These are phyloP conservation scores for Diorhabda sublineata DNA, from an alignment of 1,140 invertebrate species.

Conservation along the genomic window DNA sequence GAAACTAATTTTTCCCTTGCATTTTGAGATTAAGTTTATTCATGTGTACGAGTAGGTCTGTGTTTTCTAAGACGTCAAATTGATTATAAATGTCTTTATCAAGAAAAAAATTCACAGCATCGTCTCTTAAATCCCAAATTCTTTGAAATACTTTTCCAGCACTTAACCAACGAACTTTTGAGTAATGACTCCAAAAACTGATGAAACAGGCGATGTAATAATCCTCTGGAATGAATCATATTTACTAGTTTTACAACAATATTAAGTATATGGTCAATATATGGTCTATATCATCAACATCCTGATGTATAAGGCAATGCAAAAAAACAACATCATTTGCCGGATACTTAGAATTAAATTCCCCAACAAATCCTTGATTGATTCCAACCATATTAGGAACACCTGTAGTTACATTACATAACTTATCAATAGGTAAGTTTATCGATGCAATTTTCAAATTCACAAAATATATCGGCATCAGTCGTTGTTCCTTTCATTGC, in stretches of 20 bases:
- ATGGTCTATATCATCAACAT: not conserved
- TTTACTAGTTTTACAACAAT: no score
- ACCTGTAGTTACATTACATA: no score
- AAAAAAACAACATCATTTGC: conserved; percentile 16
- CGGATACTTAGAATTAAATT: conserved; percentile 5
- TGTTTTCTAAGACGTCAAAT: not conserved
- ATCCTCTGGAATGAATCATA: no score
- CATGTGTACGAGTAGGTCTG: not conserved
- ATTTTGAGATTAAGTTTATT: not conserved
- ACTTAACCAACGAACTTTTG: not conserved
- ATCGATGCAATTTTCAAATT: no score
- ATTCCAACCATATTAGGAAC: no score
- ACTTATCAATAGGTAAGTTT: no score
- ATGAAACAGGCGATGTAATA: not conserved
- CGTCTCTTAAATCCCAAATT: no score
- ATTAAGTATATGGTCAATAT: no score
- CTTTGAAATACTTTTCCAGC: not conserved
- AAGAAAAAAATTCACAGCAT: no score
- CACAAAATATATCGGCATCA: not conserved
- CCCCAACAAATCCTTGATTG: no score
- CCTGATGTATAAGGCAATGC: conserved; percentile 16
- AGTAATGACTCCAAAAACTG: not conserved
- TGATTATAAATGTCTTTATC: no score
- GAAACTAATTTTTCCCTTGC: not conserved
- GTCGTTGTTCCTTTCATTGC: conserved; percentile 19